phyloP scores from a whole-genome alignment of 2,797 vertebrate genomes.

The Esox lucius region DNA sequence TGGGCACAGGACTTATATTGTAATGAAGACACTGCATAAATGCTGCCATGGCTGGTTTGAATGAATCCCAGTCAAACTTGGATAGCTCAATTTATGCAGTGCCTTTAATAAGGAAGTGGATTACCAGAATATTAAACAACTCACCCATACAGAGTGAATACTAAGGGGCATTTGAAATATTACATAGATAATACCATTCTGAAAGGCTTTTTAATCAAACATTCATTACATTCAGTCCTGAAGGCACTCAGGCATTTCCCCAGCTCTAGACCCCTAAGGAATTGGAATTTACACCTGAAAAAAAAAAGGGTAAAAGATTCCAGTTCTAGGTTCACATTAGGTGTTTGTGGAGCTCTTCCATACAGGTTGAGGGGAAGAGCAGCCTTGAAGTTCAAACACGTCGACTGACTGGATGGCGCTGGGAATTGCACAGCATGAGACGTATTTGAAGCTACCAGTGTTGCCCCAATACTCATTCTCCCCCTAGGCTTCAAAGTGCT shows the following conservation, averaged over 20 bases:
- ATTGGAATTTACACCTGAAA: background rate
- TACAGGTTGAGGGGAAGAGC: constrained; percentile 14
- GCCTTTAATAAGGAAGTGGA: background rate
- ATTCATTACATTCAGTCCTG: background rate
- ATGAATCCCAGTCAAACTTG: background rate
- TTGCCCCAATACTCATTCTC: constrained; percentile 18
- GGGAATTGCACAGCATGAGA: constrained; percentile 16
- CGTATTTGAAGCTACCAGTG: constrained; percentile 37
- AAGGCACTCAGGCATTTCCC: background rate
- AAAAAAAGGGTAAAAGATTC: background rate
- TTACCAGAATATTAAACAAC: background rate
- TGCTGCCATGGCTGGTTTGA: too few species aligned
- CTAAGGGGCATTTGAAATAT: background rate
- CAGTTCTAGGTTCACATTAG: background rate
- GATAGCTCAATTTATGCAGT: background rate
- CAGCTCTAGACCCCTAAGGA: background rate
- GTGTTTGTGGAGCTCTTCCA: background rate
- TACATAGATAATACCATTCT: background rate
- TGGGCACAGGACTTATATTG: too few species aligned
- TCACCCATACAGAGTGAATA: background rate
- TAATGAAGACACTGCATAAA: too few species aligned
- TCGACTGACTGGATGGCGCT: constrained; percentile 14
- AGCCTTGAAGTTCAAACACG: constrained; percentile 34
- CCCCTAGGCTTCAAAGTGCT: constrained; percentile 36
- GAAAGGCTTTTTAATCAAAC: background rate